Conservation (phyloP, 92 coral and sea anemone species). For the Epizoanthus scotinus region DNA sequence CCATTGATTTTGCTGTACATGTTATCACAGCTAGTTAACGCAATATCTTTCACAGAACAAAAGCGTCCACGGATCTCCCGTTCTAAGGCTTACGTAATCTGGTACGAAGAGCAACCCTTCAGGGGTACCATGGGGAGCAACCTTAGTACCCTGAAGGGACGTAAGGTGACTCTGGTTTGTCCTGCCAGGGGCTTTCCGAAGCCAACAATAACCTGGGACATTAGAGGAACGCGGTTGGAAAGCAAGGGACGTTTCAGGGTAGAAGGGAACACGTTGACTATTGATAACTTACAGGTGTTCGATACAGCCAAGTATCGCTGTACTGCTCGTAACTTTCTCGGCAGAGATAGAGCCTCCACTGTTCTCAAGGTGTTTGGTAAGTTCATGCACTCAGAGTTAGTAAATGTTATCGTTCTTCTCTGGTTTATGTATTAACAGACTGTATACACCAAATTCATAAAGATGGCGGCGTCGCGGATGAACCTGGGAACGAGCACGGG, state of each 20-base stretch:
- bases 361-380: slow-evolving; percentile 83
- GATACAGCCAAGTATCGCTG: slow-evolving; percentile 90
- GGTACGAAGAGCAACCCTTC: slow-evolving; percentile 85
- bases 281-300: slow-evolving; percentile 65
- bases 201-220: slow-evolving; percentile 80
- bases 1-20: not conserved
- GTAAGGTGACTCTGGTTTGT: slow-evolving; percentile 79
- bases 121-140: slow-evolving; percentile 75
- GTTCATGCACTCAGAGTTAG: slow-evolving; percentile 2
- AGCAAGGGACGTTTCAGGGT: slow-evolving; percentile 58
- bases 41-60: slow-evolving; percentile 53
- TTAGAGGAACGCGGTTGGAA: slow-evolving; percentile 61
- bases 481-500: no score
- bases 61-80: slow-evolving; percentile 55
- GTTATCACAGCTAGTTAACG: not conserved
- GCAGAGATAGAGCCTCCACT: slow-evolving; percentile 65
- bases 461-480: no score
- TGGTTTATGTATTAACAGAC: not conserved
- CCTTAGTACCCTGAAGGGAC: slow-evolving; percentile 83
- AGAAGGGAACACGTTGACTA: slow-evolving; percentile 70
- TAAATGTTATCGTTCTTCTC: not conserved
- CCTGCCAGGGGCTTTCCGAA: slow-evolving; percentile 82
- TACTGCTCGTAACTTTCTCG: slow-evolving; percentile 72
- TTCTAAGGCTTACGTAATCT: slow-evolving; percentile 66
- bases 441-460: no score